A percentile compares a stretch with the other conserved stretches of the same genome.
phyloP scores from a whole-genome alignment of 2,113 vertebrate genomes.

The Arvicanthis niloticus region DNA sequence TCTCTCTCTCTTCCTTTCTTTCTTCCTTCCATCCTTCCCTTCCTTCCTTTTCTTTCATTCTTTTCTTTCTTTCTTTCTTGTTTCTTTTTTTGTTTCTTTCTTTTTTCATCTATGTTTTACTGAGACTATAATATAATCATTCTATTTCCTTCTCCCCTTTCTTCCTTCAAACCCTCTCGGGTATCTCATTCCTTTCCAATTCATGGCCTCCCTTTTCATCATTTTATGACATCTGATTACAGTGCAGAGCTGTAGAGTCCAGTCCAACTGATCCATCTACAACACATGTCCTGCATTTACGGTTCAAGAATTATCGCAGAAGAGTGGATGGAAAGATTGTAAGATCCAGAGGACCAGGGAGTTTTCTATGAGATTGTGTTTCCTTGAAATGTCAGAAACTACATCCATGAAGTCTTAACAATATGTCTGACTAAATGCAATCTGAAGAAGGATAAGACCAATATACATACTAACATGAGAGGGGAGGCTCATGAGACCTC shows the following conservation, averaged over 20 bases:
- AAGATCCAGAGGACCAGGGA: neutral
- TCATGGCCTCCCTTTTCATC: neutral
- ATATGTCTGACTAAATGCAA: neutral
- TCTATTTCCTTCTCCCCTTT: neutral
- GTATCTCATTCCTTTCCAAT: neutral
- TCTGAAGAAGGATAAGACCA: neutral
- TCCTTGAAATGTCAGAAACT: neutral
- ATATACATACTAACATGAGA: neutral
- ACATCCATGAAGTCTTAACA: too few species aligned
- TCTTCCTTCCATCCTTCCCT: too few species aligned
- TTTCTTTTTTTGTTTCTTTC: neutral
- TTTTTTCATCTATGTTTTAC: neutral
- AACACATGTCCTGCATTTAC: neutral
- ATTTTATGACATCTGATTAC: neutral
- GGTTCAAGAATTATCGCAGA: too few species aligned
- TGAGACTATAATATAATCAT: neutral
- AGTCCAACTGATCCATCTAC: neutral
- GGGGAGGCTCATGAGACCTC: too few species aligned
- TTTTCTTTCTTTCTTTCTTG: neutral
- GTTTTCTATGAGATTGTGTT: neutral
- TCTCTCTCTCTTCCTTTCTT: fast-evolving
- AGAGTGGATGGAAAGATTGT: too few species aligned
- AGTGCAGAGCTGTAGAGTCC: neutral
- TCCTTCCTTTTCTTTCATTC: fast-evolving
- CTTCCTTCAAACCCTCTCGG: neutral